Percentiles rank a stretch among this genome's conserved stretches.
Conservation (phyloP, 2,888 invertebrate genomes). For the Quadroppia sp. region DNA sequence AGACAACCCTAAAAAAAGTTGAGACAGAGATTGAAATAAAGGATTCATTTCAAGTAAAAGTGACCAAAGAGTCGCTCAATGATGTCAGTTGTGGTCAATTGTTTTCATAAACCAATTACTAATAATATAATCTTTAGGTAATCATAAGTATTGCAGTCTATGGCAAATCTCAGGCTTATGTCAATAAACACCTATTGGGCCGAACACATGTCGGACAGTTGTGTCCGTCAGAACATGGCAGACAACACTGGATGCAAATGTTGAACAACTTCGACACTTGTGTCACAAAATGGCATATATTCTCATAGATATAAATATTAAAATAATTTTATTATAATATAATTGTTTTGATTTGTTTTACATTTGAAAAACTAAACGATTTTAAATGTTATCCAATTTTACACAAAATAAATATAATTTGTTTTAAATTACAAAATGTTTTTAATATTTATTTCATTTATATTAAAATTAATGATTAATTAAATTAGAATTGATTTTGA, state of each 20-base stretch:
- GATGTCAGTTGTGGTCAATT: conserved; percentile 41
- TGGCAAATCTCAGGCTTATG: conserved; percentile 44
- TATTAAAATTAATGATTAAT: too few relatives aligned
- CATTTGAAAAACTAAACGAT: too few relatives aligned
- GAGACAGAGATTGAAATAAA: conserved; percentile 51
- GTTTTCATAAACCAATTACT: not conserved
- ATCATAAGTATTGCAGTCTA: conserved; percentile 46
- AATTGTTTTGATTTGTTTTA: too few relatives aligned
- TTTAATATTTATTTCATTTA: too few relatives aligned
- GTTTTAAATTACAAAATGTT: too few relatives aligned
- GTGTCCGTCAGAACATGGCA: conserved; percentile 44
- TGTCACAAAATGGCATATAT: conserved; percentile 31
- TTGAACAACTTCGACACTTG: conserved; percentile 40
- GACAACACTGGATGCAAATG: conserved; percentile 47
- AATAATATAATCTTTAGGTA: not conserved
- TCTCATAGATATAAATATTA: not conserved
- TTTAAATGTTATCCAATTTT: too few relatives aligned
- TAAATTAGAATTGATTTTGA: not conserved
- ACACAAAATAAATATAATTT: too few relatives aligned
- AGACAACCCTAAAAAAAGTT: conserved; percentile 49
- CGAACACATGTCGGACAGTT: conserved; percentile 47
- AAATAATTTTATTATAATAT: not conserved
- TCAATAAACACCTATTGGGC: conserved; percentile 46
- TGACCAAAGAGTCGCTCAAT: conserved; percentile 46
- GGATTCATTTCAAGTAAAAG: conserved; percentile 51